Percentiles rank a stretch among this genome's conserved stretches.
These are phyloP conservation scores for Drosophila conformis DNA, from an alignment of 2,888 invertebrate species.

Conservation along the genomic window DNA sequence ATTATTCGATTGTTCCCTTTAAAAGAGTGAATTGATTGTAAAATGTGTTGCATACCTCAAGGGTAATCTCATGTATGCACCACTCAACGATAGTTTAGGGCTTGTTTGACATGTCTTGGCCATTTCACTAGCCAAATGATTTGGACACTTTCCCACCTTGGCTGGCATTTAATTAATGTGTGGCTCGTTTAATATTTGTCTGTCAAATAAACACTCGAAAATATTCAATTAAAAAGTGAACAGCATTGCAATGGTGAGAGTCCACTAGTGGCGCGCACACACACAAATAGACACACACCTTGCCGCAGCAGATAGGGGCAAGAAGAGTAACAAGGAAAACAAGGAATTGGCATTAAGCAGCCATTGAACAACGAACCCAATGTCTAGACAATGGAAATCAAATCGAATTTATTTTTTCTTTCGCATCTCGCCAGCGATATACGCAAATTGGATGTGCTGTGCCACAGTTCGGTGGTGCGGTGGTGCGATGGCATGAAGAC, in stretches of 20 bases:
- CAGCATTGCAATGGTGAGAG: constrained; percentile 24
- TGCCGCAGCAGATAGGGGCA: constrained; percentile 13
- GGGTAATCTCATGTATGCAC: background rate
- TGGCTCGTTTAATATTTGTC: constrained; percentile 76
- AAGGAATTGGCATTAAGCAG: constrained; percentile 77
- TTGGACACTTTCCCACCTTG: background rate
- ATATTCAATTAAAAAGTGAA: constrained; percentile 77
- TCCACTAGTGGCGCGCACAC: constrained; percentile 16
- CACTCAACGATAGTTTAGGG: background rate
- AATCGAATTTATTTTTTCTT: constrained; percentile 72
- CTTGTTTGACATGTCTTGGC: background rate
- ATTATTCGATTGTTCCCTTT: background rate
- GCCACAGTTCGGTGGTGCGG: constrained; percentile 10
- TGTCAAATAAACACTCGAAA: constrained; percentile 72
- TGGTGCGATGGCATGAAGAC: constrained; percentile 9
- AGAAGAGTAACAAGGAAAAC: constrained; percentile 46
- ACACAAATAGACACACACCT: constrained; percentile 55
- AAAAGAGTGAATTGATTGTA: background rate
- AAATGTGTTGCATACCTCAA: constrained; percentile 28
- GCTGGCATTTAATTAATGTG: constrained; percentile 58
- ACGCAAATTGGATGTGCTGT: constrained; percentile 64
- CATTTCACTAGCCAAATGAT: background rate
- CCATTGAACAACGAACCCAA: constrained; percentile 63
- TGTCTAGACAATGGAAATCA: constrained; percentile 80
- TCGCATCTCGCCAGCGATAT: constrained; percentile 48